Base-by-base conservation (phyloP, 2,888 invertebrate species). In the Auanema freiburgensis region DNA sequence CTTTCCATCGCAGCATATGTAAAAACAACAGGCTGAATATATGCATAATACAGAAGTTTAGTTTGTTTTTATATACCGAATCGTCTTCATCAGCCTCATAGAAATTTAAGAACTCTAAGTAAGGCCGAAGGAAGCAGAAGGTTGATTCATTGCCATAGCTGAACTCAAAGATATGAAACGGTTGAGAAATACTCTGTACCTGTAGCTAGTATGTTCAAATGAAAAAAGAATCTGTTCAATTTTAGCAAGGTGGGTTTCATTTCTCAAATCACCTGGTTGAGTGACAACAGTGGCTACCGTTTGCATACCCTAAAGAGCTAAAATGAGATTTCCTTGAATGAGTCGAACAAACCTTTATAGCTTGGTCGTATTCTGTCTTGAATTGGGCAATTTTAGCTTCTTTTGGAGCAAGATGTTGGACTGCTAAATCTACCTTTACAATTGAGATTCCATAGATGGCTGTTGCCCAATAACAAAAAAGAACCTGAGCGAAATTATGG, bases 401-500 rank as follows among this genome's bases (percentile, higher is more conserved):
- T 21, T 63, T 61, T 14, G 71, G 65, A 5, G 71, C 75, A 54
- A 77, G 56, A 57, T 76, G 73, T 57, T 77, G 77, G 33, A 77
- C 69, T 5, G 73, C 65, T 14, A 77, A 60, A 44, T 77, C 77
- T 16, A 72, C 74, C 59, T 73, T 55, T 57, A 77, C 66, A 14
- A 66, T 65, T 16, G 50, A 21, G 10, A 75, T 65, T 40, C 77
- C 77, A 44, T 68, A 64, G n/a, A 65, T 66, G 0, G 75, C 63
- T 1, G 71, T 41, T 40, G 66, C 63, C 77, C 77, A 77, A 63
- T 74, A 77, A 24, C 61, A 66, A 8, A 72, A 25, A 0, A 72
- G 53, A 8, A 63, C 18, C 63, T 63, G 63, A 21, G 46, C 53
- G n/a, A 8, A 23, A n/a, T 8, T 23, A 52, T 21, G 24, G 24